These are phyloP conservation scores for Scelioninae gen. 2 DNA, from an alignment of 2,888 invertebrate species.

Conservation along the genomic window DNA sequence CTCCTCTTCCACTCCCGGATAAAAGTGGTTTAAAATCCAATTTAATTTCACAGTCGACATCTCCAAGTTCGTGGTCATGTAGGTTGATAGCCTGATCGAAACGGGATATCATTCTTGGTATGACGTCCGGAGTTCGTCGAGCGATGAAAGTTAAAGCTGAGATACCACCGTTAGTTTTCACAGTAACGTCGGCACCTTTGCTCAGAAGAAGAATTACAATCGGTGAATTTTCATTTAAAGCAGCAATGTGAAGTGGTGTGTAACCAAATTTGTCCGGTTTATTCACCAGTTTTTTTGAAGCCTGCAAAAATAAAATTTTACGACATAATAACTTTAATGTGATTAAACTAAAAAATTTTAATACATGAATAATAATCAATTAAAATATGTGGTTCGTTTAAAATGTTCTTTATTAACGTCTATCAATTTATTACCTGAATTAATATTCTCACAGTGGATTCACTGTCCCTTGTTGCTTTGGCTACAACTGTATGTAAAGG, in stretches of 20 bases:
- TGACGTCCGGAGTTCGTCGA: constrained; percentile 88
- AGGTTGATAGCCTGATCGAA: constrained; percentile 84
- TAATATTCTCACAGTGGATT: constrained; percentile 67
- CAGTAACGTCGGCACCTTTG: constrained; percentile 88
- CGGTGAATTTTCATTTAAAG: constrained; percentile 87
- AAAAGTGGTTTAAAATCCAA: constrained; percentile 78
- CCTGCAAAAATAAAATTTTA: constrained; percentile 53
- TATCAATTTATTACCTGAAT: constrained; percentile 64
- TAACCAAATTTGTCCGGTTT: constrained; percentile 88
- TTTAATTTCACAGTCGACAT: constrained; percentile 89
- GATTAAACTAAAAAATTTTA: too few relatives aligned
- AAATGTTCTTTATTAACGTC: too few relatives aligned
- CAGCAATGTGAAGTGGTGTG: constrained; percentile 88
- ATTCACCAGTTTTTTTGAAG: constrained; percentile 77
- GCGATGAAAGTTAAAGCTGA: constrained; percentile 89
- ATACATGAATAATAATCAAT: too few relatives aligned
- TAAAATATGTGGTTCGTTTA: too few relatives aligned
- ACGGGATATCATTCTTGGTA: constrained; percentile 83
- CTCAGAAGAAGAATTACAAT: constrained; percentile 84
- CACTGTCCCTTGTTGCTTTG: constrained; percentile 77
- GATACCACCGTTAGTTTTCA: constrained; percentile 87
- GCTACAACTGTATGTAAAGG: constrained; percentile 89
- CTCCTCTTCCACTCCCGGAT: constrained; percentile 72
- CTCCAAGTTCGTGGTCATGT: constrained; percentile 90
- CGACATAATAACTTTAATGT: too few relatives aligned